These are phyloP conservation scores for Mastigias papua DNA, from an alignment of 30 jellyfish, hydroid and myxozoan species.

Conservation along the genomic window DNA sequence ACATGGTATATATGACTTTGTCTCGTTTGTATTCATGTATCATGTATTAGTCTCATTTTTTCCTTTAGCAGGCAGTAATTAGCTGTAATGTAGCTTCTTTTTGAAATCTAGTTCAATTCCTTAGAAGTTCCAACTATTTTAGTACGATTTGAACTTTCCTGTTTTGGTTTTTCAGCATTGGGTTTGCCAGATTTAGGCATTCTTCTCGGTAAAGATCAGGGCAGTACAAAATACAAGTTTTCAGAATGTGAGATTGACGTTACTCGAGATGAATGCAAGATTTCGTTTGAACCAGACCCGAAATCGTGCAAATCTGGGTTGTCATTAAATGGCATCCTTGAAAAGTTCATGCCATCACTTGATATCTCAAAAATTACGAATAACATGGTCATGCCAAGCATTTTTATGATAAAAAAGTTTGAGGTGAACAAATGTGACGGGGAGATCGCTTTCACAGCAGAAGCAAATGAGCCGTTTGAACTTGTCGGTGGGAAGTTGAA, in stretches of 20 bases:
- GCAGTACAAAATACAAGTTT: slow-evolving; percentile 51
- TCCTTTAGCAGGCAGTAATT: too few species aligned
- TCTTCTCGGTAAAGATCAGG: slow-evolving; percentile 33
- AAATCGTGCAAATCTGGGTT: slow-evolving; percentile 52
- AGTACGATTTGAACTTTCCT: not conserved
- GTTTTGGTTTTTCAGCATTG: slow-evolving; percentile 3
- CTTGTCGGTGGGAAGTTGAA: slow-evolving; percentile 68
- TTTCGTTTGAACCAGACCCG: slow-evolving; percentile 65
- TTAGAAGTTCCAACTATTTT: too few species aligned
- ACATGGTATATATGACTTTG: too few species aligned
- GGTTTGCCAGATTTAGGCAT: slow-evolving; percentile 49
- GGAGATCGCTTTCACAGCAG: slow-evolving; percentile 73
- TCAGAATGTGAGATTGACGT: slow-evolving; percentile 80
- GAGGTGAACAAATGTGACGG: slow-evolving; percentile 70
- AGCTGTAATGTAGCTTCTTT: too few species aligned
- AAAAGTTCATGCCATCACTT: slow-evolving; percentile 52
- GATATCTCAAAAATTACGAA: slow-evolving; percentile 59
- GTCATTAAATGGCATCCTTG: slow-evolving; percentile 44
- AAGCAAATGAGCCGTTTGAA: slow-evolving; percentile 84
- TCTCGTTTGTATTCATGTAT: too few species aligned
- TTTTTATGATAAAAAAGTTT: slow-evolving; percentile 66
- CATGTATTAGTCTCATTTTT: too few species aligned
- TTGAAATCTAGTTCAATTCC: too few species aligned
- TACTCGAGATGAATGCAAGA: slow-evolving; percentile 69
- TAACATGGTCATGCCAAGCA: slow-evolving; percentile 60